Percentiles rank a stretch among this genome's conserved stretches.
Conservation (phyloP, 2,797 vertebrate species). For the Melanotaenia pygmaea region DNA sequence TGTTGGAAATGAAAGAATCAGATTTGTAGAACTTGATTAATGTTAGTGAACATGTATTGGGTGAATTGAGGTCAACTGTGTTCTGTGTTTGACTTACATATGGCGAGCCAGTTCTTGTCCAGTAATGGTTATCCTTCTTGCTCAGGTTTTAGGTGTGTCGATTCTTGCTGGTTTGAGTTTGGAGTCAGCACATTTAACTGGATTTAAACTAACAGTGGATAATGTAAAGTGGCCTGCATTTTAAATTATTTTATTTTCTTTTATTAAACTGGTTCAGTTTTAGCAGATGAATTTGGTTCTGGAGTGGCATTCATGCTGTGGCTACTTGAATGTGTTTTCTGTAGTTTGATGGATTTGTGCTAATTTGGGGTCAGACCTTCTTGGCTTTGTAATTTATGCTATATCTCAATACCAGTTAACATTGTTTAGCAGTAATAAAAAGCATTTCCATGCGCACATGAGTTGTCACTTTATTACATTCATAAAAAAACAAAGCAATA, state of each 20-base stretch:
- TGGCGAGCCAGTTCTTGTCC: background rate
- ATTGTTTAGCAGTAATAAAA: background rate
- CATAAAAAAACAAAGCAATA: background rate
- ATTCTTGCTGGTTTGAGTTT: background rate
- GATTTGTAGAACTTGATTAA: background rate
- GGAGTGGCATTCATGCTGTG: background rate
- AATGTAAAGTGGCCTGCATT: no score
- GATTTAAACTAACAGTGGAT: background rate
- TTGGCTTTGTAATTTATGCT: background rate
- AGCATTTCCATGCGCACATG: background rate
- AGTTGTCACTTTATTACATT: no score
- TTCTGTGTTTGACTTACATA: background rate
- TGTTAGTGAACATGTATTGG: background rate
- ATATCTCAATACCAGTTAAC: background rate
- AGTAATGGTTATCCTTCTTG: background rate
- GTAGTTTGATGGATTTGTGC: background rate
- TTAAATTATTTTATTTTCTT: background rate
- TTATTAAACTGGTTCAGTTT: background rate
- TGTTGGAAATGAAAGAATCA: background rate
- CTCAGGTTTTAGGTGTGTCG: background rate
- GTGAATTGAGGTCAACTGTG: background rate
- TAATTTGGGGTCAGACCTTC: background rate
- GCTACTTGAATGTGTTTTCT: background rate
- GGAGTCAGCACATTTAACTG: background rate
- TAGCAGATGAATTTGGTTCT: background rate